These are phyloP conservation scores for Bufo gargarizans DNA, from an alignment of 2,113 vertebrate species.

Conservation along the genomic window DNA sequence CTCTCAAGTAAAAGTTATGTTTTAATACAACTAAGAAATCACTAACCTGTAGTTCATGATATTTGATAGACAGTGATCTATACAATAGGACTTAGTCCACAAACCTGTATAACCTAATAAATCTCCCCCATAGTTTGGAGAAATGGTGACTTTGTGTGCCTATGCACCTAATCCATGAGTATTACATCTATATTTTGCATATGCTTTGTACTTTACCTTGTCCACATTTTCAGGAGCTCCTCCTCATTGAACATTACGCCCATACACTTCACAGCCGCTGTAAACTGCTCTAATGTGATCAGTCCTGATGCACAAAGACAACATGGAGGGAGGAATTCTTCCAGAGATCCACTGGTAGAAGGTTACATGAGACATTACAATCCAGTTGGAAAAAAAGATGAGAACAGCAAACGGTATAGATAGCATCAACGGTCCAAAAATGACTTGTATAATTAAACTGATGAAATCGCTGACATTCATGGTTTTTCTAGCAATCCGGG, in stretches of 20 bases:
- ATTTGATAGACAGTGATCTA: too few species aligned
- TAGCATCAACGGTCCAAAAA: not conserved
- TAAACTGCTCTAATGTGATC: conserved; percentile 42
- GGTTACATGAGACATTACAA: not conserved
- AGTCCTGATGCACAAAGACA: conserved; percentile 32
- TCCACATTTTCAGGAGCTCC: conserved; percentile 40
- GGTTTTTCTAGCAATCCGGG: not conserved
- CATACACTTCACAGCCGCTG: conserved; percentile 22
- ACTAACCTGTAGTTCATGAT: too few species aligned
- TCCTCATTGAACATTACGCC: conserved; percentile 13
- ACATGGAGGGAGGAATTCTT: conserved; percentile 33
- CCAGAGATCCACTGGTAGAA: not conserved
- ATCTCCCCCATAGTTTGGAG: too few species aligned
- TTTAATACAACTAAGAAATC: too few species aligned
- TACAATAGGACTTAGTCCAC: too few species aligned
- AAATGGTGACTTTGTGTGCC: too few species aligned
- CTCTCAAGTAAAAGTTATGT: too few species aligned
- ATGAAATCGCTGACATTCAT: not conserved
- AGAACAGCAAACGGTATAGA: not conserved
- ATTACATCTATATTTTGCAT: not conserved
- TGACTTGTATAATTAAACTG: not conserved
- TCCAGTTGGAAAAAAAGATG: not conserved
- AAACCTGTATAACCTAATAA: too few species aligned
- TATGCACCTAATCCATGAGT: not conserved
- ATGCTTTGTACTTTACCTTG: conserved; percentile 36